phyloP scores from a whole-genome alignment of 2,113 vertebrate species.

The Psittacula cyanocephala region DNA sequence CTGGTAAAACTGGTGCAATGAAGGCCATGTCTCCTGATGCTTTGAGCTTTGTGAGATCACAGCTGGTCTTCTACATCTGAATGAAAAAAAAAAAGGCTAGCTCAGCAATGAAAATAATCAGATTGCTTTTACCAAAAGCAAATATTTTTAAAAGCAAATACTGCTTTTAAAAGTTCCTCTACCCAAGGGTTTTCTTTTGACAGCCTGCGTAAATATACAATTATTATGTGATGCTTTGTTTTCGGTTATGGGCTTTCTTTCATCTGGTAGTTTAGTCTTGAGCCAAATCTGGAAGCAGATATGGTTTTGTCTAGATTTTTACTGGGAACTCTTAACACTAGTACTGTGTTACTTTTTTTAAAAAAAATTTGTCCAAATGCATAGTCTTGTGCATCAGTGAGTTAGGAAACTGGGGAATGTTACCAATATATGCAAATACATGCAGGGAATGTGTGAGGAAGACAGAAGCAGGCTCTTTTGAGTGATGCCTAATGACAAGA shows the following conservation, averaged over 20 bases:
- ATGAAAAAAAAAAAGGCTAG: not conserved
- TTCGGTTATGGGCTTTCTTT: not conserved
- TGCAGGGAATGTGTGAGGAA: not conserved
- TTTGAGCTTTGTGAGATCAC: not conserved
- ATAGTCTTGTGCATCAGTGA: not conserved
- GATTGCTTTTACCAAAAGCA: not conserved
- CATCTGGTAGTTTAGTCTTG: not conserved
- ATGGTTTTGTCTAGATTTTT: not conserved
- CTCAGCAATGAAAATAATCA: not conserved
- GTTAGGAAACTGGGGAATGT: not conserved
- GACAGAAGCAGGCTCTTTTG: not conserved
- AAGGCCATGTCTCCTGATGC: not conserved
- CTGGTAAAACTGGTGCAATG: not conserved
- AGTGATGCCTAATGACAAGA: not conserved
- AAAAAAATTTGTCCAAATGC: not conserved
- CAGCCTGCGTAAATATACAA: not conserved
- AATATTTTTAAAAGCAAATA: rapidly evolving
- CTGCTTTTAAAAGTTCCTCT: not conserved
- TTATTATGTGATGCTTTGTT: not conserved
- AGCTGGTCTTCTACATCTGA: not conserved
- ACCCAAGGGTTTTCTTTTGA: not conserved
- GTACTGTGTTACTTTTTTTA: not conserved
- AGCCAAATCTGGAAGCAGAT: not conserved
- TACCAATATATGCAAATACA: not conserved
- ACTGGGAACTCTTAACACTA: not conserved